Conservation (phyloP, 1,140 invertebrate genomes). For the Saxidomus purpurata region DNA sequence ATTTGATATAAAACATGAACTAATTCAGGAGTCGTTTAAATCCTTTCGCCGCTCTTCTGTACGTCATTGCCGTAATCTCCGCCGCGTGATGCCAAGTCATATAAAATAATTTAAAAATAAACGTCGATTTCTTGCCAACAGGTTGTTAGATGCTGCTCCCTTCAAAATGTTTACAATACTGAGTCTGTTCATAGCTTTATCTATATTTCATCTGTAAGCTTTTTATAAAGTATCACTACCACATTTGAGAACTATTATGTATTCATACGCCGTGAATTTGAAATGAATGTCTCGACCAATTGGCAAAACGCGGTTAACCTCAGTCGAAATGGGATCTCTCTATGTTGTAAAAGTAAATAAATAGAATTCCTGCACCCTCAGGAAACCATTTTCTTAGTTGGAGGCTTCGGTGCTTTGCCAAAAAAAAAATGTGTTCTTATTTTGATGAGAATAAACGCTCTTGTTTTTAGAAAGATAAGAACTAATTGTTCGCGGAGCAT, state of each 20-base stretch:
- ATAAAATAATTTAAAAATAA: background rate
- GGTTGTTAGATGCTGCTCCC: background rate
- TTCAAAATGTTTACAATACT: background rate
- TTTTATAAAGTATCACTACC: background rate
- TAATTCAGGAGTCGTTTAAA: background rate
- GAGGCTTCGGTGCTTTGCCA: background rate
- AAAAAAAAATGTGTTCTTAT: background rate
- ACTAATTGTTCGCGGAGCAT: background rate
- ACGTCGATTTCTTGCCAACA: background rate
- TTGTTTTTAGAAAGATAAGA: background rate
- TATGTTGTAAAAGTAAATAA: background rate
- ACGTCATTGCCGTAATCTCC: background rate
- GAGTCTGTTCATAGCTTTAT: background rate
- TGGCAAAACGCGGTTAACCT: background rate
- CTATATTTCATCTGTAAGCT: background rate
- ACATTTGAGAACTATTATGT: background rate
- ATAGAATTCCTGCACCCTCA: background rate
- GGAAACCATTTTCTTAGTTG: background rate
- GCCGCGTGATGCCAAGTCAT: background rate
- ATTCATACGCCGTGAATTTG: background rate
- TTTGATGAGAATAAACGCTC: background rate
- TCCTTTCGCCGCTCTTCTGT: background rate
- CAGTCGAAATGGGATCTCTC: background rate
- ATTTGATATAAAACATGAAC: background rate
- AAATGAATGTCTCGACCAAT: conserved; percentile 19